Conservation (phyloP, 2,113 vertebrate species). For the Aegithalos caudatus region DNA sequence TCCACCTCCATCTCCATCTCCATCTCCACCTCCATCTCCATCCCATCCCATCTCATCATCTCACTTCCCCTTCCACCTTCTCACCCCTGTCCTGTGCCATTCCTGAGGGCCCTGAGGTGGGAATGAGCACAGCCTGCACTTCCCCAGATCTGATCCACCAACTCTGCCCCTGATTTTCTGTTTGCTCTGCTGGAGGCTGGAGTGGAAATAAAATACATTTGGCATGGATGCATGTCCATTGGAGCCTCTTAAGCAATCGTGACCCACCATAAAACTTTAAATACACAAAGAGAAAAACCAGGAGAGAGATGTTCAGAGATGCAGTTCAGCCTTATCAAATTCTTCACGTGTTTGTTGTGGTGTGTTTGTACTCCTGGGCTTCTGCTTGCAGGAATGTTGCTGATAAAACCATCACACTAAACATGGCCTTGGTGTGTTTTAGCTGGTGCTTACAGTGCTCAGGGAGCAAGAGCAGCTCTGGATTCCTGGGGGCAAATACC, state of each 20-base stretch:
- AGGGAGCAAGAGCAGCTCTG: background rate
- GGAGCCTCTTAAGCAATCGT: background rate
- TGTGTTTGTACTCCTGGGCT: constrained; percentile 46
- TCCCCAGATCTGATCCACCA: background rate
- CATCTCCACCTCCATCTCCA: no score
- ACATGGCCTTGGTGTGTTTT: constrained; percentile 7
- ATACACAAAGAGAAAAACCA: constrained; percentile 44
- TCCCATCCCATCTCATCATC: no score
- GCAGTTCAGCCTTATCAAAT: constrained; percentile 51
- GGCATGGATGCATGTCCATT: background rate
- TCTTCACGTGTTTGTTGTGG: constrained; percentile 54
- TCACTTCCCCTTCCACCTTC: background rate
- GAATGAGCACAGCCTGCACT: background rate
- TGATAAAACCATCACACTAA: constrained; percentile 54
- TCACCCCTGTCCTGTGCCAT: background rate
- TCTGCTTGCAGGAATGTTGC: constrained; percentile 50
- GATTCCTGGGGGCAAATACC: background rate
- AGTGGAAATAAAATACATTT: background rate
- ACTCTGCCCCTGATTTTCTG: background rate
- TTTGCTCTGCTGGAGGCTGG: background rate
- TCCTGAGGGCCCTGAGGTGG: fast-evolving
- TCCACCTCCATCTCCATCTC: no score
- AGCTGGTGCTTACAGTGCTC: constrained; percentile 31
- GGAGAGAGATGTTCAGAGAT: background rate
- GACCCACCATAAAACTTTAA: constrained; percentile 51